These are phyloP conservation scores for Acleris sparsana DNA, from an alignment of 2,888 invertebrate genomes.

Conservation along the genomic window DNA sequence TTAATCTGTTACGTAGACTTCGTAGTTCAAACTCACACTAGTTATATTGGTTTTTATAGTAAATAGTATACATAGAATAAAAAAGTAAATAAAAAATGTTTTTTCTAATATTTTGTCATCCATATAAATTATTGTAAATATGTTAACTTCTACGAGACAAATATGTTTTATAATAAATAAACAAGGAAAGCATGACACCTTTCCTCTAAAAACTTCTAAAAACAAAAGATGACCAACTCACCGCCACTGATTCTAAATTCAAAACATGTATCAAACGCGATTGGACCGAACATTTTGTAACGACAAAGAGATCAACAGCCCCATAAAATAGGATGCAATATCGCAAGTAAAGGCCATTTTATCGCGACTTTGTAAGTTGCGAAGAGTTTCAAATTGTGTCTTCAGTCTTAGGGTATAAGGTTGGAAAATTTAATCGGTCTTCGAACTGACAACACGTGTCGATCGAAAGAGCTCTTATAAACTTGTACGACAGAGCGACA, in stretches of 20 bases:
- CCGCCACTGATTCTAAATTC: background rate
- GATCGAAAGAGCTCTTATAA: slow-evolving; percentile 28
- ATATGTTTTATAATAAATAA: too few species aligned
- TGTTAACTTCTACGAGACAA: too few species aligned
- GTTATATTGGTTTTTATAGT: too few species aligned
- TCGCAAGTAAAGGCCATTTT: slow-evolving; percentile 19
- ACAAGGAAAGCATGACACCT: too few species aligned
- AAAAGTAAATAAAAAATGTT: too few species aligned
- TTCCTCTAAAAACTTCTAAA: background rate
- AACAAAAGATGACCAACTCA: background rate
- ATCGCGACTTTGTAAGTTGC: slow-evolving; percentile 10
- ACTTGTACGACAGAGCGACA: slow-evolving; percentile 26
- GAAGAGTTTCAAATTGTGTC: slow-evolving; percentile 3
- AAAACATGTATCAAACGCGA: background rate
- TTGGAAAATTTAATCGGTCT: slow-evolving; percentile 16
- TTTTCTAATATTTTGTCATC: too few species aligned
- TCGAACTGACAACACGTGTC: slow-evolving; percentile 32
- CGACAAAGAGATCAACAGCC: slow-evolving; percentile 23
- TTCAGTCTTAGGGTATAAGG: slow-evolving; percentile 3
- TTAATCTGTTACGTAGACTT: too few species aligned
- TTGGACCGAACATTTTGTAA: slow-evolving; percentile 17
- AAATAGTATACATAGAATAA: too few species aligned
- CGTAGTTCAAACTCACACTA: too few species aligned
- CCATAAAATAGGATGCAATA: slow-evolving; percentile 25
- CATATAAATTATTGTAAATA: too few species aligned